Evolutionary conservation across 1,140 invertebrate species (phyloP).

Genomic region (Tetramorium alpestre): DNA sequence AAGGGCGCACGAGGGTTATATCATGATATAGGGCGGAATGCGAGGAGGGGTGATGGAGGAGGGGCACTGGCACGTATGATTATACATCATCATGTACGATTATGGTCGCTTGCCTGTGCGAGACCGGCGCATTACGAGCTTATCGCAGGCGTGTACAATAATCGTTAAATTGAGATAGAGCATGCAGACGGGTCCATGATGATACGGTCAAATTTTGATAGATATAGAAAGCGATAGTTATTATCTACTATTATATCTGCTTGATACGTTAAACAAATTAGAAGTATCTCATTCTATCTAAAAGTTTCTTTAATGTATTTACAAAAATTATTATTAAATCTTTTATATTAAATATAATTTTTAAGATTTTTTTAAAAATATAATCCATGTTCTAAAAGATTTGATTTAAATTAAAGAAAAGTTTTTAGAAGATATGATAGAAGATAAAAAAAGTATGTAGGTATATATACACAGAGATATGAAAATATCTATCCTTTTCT

Average conservation of each 20-base stretch:
- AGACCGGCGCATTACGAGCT: slow-evolving; percentile 72
- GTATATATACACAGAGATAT: neutral
- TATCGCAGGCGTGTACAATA: slow-evolving; percentile 75
- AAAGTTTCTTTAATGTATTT: neutral
- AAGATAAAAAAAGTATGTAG: neutral
- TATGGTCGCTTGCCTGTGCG: slow-evolving; percentile 72
- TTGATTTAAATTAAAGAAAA: neutral
- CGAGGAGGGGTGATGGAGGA: slow-evolving; percentile 10
- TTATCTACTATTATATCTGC: neutral
- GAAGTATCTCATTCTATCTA: neutral
- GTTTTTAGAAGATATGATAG: neutral
- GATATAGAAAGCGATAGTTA: neutral
- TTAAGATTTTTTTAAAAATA: neutral
- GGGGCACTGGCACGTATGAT: slow-evolving; percentile 75
- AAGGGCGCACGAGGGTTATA: slow-evolving; percentile 2
- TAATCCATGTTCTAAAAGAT: neutral
- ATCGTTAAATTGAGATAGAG: slow-evolving; percentile 77
- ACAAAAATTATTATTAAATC: neutral
- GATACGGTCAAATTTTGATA: slow-evolving; percentile 46
- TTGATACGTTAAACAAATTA: neutral
- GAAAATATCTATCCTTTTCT: neutral
- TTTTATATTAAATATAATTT: neutral
- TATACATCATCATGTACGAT: slow-evolving; percentile 77
- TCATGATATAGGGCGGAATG: slow-evolving; percentile 48
- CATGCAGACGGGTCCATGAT: slow-evolving; percentile 46